Conservation (phyloP, 2,888 invertebrate genomes). For the Dasysyrphus tricinctus region DNA sequence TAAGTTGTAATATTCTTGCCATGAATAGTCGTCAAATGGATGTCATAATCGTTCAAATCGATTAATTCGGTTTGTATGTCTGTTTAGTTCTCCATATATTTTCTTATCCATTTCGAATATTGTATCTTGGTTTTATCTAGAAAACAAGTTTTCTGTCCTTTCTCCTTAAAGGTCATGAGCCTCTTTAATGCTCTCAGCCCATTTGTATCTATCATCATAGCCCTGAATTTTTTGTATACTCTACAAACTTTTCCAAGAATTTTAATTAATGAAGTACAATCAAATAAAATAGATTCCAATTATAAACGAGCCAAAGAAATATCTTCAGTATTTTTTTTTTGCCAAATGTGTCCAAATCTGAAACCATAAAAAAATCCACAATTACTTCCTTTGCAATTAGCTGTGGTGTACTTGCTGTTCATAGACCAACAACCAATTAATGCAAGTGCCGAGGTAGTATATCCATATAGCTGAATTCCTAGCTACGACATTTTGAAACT, state of each 20-base stretch:
- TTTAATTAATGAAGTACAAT: background rate
- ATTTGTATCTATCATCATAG: background rate
- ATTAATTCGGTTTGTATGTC: too few species aligned
- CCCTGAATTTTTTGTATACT: background rate
- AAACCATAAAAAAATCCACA: conserved; percentile 11
- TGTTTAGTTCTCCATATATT: too few species aligned
- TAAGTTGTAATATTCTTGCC: too few species aligned
- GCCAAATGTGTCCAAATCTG: background rate
- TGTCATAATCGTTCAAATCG: too few species aligned
- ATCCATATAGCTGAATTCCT: conserved; percentile 2
- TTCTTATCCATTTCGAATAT: too few species aligned
- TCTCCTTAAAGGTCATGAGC: background rate
- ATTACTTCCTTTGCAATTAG: conserved; percentile 45
- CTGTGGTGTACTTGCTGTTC: conserved; percentile 32
- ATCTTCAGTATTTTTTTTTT: background rate
- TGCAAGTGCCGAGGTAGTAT: conserved; percentile 29
- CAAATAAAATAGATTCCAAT: conserved; percentile 19
- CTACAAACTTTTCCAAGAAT: background rate
- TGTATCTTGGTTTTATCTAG: background rate
- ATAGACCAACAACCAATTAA: conserved; percentile 53
- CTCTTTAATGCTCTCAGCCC: background rate
- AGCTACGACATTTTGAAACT: conserved; percentile 31
- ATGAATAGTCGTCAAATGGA: too few species aligned
- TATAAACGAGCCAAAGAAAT: conserved; percentile 3
- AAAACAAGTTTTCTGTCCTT: background rate